A percentile compares a stretch with the other conserved stretches of the same genome.
Conservation (phyloP, 1,140 invertebrate genomes). For the Odontomachus brunneus region DNA sequence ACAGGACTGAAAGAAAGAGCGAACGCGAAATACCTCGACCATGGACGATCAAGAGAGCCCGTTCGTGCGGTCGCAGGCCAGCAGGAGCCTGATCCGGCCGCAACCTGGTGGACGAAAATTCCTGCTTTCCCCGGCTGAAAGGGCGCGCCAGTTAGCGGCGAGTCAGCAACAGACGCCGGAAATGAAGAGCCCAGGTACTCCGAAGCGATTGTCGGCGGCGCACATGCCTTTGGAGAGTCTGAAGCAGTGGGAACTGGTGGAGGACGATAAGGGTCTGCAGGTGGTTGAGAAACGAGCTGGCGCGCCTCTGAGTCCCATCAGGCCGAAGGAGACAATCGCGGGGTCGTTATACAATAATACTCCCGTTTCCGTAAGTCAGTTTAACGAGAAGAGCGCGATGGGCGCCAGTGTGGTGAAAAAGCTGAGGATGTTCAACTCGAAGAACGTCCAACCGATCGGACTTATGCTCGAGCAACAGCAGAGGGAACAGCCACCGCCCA, state of each 20-base stretch:
- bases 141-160: constrained; percentile 10
- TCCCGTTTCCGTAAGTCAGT: constrained; percentile 14
- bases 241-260: constrained; percentile 80
- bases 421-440: constrained; percentile 74
- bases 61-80: constrained; percentile 58
- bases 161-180: constrained; percentile 52
- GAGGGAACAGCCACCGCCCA: background rate
- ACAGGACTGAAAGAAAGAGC: background rate
- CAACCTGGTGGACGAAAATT: constrained; percentile 26
- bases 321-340: background rate
- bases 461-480: background rate
- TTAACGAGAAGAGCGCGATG: constrained; percentile 13
- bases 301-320: background rate
- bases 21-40: background rate
- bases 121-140: constrained; percentile 21
- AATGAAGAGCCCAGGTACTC: constrained; percentile 7
- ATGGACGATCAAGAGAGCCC: constrained; percentile 69
- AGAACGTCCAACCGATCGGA: constrained; percentile 70
- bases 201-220: constrained; percentile 44
- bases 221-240: constrained; percentile 67
- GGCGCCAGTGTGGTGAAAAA: constrained; percentile 65
- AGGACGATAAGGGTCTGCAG: constrained; percentile 71
- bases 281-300: constrained; percentile 72
- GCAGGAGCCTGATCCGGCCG: constrained; percentile 59
- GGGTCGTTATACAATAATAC: constrained; percentile 1